Evolutionary conservation across 1,140 invertebrate genomes (phyloP).

Genomic region (Zaprionus camerounensis): DNA sequence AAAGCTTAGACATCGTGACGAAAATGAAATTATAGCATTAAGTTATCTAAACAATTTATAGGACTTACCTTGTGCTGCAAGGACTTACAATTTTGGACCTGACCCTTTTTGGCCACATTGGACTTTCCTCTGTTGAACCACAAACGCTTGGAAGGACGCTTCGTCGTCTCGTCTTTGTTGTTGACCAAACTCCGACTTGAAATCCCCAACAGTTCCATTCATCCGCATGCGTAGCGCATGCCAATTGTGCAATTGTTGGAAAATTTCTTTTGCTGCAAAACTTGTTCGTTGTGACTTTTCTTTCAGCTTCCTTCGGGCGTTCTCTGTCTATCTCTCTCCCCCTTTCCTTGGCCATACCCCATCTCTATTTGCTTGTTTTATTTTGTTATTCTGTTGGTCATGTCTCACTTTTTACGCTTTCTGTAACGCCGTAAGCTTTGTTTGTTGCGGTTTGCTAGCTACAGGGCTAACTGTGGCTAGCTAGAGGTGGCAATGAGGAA

Average conservation of each 20-base stretch:
- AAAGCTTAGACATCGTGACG: not conserved
- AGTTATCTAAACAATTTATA: constrained; percentile 7
- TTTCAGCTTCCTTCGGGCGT: constrained; percentile 5
- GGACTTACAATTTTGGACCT: not conserved
- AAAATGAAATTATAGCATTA: constrained; percentile 2
- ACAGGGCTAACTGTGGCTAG: not conserved
- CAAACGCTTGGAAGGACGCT: constrained; percentile 8
- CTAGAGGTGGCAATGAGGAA: not conserved
- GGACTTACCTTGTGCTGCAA: not conserved
- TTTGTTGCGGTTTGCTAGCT: constrained; percentile 37
- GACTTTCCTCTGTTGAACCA: not conserved
- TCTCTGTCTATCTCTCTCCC: not conserved
- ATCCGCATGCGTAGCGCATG: constrained; percentile 69
- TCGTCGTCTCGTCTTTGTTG: constrained; percentile 34
- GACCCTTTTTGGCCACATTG: not conserved
- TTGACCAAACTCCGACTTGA: constrained; percentile 41
- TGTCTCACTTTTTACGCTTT: constrained; percentile 39
- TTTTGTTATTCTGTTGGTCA: constrained; percentile 35
- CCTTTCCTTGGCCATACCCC: not conserved
- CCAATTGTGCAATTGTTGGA: constrained; percentile 77
- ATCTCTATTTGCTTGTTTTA: not conserved
- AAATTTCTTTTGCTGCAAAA: constrained; percentile 69
- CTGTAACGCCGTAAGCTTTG: constrained; percentile 50
- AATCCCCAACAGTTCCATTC: constrained; percentile 53
- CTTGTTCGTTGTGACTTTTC: constrained; percentile 66